Conservation (phyloP, 2,797 vertebrate genomes). For the Philypnodon macrostomus region DNA sequence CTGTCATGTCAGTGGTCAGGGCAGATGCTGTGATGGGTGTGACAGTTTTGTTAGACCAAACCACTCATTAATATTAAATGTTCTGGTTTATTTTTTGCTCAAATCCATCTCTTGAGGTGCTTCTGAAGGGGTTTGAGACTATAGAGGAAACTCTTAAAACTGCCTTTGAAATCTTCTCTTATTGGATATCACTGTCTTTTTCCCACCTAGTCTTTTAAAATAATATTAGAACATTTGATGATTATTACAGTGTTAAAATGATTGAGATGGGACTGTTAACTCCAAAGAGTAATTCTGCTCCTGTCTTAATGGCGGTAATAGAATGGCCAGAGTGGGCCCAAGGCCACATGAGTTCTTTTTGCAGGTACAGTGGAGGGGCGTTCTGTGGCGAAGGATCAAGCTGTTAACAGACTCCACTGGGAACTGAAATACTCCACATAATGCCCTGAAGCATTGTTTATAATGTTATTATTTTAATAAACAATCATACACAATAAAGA, state of each 20-base stretch:
- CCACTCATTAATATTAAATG: constrained; percentile 65
- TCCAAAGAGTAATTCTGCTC: constrained; percentile 71
- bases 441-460: constrained; percentile 21
- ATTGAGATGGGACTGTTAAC: constrained; percentile 74
- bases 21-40: constrained; percentile 13
- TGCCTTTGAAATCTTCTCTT: constrained; percentile 41
- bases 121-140: constrained; percentile 13
- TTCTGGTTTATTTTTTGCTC: constrained; percentile 59
- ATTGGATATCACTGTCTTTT: constrained; percentile 52
- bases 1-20: constrained; percentile 17
- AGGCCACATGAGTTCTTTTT: constrained; percentile 63
- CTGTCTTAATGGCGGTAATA: constrained; percentile 67
- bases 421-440: constrained; percentile 16
- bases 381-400: constrained; percentile 49
- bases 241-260: constrained; percentile 75
- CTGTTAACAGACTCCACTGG: constrained; percentile 32
- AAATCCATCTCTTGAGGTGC: constrained; percentile 39
- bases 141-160: constrained; percentile 43
- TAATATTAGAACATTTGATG: constrained; percentile 70
- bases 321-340: constrained; percentile 60
- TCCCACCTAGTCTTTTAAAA: constrained; percentile 66
- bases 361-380: constrained; percentile 51
- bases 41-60: constrained; percentile 40
- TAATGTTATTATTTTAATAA: constrained; percentile 16
- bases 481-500: constrained; percentile 13